A percentile compares a stretch with the other conserved stretches of the same genome.
These are phyloP conservation scores for Zosterops borbonicus DNA, from an alignment of 2,113 vertebrate genomes.

Conservation along the genomic window DNA sequence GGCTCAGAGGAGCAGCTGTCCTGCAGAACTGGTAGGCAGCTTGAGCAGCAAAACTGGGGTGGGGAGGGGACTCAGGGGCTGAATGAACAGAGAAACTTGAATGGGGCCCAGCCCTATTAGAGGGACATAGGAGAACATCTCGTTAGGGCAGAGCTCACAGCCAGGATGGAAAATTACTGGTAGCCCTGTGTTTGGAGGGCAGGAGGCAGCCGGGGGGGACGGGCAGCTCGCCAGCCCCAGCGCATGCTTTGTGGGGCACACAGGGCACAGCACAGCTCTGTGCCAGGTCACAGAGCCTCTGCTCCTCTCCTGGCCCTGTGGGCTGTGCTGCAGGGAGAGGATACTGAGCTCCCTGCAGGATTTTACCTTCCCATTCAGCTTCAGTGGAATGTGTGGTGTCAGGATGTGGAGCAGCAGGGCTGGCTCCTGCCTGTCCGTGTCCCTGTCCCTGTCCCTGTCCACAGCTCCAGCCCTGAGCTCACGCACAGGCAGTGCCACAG, in stretches of 20 bases:
- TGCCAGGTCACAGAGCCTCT: background rate
- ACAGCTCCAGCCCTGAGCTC: background rate
- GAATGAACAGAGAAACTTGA: background rate
- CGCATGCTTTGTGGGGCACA: background rate
- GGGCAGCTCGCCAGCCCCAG: background rate
- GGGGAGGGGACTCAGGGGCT: background rate
- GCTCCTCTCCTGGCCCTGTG: accelerated
- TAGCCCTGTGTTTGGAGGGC: background rate
- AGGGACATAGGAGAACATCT: background rate
- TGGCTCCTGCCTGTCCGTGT: background rate
- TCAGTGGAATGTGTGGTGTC: background rate
- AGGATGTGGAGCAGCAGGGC: background rate
- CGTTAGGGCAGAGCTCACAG: background rate
- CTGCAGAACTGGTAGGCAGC: background rate
- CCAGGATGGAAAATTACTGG: slow-evolving; percentile 61
- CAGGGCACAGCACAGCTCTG: background rate
- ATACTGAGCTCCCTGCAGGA: background rate
- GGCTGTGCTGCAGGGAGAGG: background rate
- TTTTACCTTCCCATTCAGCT: background rate
- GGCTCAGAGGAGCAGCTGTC: accelerated
- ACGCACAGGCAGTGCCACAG: accelerated
- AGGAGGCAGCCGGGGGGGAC: background rate
- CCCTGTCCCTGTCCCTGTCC: background rate
- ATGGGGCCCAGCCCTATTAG: background rate
- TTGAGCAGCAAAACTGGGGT: accelerated